phyloP scores from a whole-genome alignment of 2,888 invertebrate species.

The Pammene aurita region DNA sequence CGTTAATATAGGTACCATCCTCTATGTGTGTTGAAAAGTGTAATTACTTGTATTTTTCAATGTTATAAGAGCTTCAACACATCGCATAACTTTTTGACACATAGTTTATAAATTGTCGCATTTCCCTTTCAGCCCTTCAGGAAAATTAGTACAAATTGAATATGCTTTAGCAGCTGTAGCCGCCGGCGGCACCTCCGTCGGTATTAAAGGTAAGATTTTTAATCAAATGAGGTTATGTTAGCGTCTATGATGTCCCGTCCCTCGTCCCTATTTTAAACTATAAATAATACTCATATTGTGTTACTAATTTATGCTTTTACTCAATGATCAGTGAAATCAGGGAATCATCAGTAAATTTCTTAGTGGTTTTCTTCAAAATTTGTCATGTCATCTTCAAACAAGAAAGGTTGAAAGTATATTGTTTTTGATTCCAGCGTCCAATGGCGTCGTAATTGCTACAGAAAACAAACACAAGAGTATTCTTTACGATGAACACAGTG shows the following conservation, averaged over 20 bases:
- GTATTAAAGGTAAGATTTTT: slow-evolving; percentile 92
- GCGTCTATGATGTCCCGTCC: slow-evolving; percentile 41
- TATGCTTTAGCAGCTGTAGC: slow-evolving; percentile 99
- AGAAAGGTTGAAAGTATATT: not conserved
- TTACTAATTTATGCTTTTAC: not conserved
- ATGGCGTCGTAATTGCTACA: slow-evolving; percentile 99
- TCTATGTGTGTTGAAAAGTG: not conserved
- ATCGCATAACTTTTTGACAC: slow-evolving; percentile 42
- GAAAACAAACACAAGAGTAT: slow-evolving; percentile 99
- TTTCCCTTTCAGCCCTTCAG: slow-evolving; percentile 93
- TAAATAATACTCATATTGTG: not conserved
- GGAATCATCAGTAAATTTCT: not conserved
- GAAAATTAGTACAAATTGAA: slow-evolving; percentile 99
- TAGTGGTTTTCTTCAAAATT: slow-evolving; percentile 1
- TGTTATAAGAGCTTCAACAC: slow-evolving; percentile 36
- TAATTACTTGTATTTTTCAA: not conserved
- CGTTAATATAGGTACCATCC: not conserved
- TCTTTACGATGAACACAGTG: slow-evolving; percentile 97
- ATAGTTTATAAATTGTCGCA: slow-evolving; percentile 44
- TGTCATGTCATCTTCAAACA: slow-evolving; percentile 35
- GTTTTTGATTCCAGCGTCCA: slow-evolving; percentile 88
- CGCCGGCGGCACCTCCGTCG: slow-evolving; percentile 99
- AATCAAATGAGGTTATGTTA: slow-evolving; percentile 43
- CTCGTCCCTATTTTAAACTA: not conserved
- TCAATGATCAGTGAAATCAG: not conserved